These are phyloP conservation scores for Notarius lentiginosus DNA, from an alignment of 2,113 vertebrate genomes.

Conservation along the genomic window DNA sequence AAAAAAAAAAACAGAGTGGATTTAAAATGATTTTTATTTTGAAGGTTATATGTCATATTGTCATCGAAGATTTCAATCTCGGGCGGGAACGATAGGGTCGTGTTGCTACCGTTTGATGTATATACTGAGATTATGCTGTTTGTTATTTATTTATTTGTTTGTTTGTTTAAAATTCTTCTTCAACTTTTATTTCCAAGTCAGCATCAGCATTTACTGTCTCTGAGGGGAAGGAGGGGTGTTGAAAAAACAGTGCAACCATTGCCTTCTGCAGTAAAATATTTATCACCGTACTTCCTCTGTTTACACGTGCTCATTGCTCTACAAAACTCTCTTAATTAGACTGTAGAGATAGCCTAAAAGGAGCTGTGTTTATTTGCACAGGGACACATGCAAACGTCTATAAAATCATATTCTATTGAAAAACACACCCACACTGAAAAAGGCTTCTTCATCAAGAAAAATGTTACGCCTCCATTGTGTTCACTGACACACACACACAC, in stretches of 20 bases:
- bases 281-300: slow-evolving; percentile 48
- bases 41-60: not conserved
- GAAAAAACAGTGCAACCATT: slow-evolving; percentile 40
- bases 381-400: slow-evolving; percentile 30
- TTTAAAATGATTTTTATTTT: not conserved
- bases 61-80: not conserved
- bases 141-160: not conserved
- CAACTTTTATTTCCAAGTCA: slow-evolving; percentile 41
- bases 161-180: not conserved
- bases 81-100: not conserved
- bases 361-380: slow-evolving; percentile 28
- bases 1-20: not conserved
- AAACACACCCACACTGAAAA: slow-evolving; percentile 3
- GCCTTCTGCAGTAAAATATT: slow-evolving; percentile 51
- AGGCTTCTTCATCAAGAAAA: slow-evolving; percentile 3
- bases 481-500: not conserved
- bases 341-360: slow-evolving; percentile 25
- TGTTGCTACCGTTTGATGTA: not conserved
- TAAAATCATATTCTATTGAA: slow-evolving; percentile 11
- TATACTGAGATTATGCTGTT: slow-evolving; percentile 15
- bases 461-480: not conserved
- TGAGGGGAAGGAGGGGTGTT: not conserved
- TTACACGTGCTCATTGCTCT: slow-evolving; percentile 7
- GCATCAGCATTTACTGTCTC: slow-evolving; percentile 35
- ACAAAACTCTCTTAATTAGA: slow-evolving; percentile 44